phyloP scores from a whole-genome alignment of 2,113 vertebrate genomes.

The Probosciger aterrimus region DNA sequence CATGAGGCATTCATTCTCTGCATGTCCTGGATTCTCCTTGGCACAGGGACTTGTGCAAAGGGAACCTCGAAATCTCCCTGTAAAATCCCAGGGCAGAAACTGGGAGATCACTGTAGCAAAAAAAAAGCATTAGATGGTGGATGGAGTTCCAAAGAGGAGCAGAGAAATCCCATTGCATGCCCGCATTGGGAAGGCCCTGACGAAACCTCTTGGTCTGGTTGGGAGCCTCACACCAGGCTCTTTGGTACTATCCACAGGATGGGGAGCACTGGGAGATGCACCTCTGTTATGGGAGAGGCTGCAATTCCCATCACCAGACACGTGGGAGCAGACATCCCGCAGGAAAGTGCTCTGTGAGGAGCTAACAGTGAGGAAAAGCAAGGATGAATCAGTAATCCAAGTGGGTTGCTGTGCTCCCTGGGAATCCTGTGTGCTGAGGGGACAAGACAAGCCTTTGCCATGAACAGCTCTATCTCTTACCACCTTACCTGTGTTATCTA shows the following conservation, averaged over 20 bases:
- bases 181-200: accelerated
- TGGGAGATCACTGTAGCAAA: not conserved
- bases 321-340: not conserved
- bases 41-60: accelerated
- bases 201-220: accelerated
- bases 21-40: not conserved
- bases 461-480: not conserved
- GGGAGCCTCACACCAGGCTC: not conserved
- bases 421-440: not conserved
- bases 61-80: not conserved
- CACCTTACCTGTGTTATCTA: not conserved
- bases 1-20: not conserved
- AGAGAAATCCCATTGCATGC: not conserved
- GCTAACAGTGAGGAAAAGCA: not conserved
- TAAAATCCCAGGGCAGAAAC: not conserved
- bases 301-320: not conserved
- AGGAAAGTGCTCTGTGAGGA: not conserved
- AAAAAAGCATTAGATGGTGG: not conserved
- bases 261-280: not conserved
- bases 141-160: not conserved
- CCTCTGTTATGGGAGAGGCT: not conserved
- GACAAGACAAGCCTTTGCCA: not conserved
- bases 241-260: accelerated
- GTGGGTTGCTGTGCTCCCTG: not conserved
- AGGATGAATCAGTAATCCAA: not conserved